phyloP scores from a whole-genome alignment of 2,888 invertebrate genomes.

The Lymantria monacha region DNA sequence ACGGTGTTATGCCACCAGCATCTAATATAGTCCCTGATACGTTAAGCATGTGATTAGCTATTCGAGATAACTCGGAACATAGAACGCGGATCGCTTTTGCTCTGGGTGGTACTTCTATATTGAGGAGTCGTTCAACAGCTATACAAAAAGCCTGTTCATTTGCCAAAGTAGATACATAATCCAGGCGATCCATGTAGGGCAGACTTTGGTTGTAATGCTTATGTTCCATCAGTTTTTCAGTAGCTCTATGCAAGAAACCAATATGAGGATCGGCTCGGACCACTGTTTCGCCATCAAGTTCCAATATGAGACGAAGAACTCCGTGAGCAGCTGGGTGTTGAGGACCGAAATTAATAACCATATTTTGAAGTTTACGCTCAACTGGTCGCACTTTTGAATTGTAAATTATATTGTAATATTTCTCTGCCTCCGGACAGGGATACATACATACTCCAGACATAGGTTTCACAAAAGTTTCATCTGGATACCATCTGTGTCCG shows the following conservation, averaged over 20 bases:
- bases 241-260: conserved; percentile 92
- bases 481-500: conserved; percentile 84
- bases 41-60: conserved; percentile 91
- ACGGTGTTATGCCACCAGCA: conserved; percentile 93
- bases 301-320: conserved; percentile 89
- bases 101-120: conserved; percentile 88
- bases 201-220: conserved; percentile 93
- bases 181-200: conserved; percentile 93
- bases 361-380: conserved; percentile 84
- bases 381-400: conserved; percentile 58
- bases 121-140: conserved; percentile 91
- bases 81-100: conserved; percentile 91
- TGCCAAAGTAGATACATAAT: conserved; percentile 92
- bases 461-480: conserved; percentile 81
- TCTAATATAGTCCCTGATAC: conserved; percentile 89
- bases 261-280: conserved; percentile 91
- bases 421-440: conserved; percentile 69
- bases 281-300: conserved; percentile 92
- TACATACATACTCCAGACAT: conserved; percentile 82
- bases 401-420: conserved; percentile 58
- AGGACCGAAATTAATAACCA: conserved; percentile 92
- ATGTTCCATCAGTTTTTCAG: conserved; percentile 94
- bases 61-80: conserved; percentile 88
- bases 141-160: conserved; percentile 90
- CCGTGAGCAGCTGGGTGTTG: conserved; percentile 96